Percentiles rank a stretch among this genome's conserved stretches.
Conservation (phyloP, 1,140 invertebrate genomes). For the Brachystomella parvula region DNA sequence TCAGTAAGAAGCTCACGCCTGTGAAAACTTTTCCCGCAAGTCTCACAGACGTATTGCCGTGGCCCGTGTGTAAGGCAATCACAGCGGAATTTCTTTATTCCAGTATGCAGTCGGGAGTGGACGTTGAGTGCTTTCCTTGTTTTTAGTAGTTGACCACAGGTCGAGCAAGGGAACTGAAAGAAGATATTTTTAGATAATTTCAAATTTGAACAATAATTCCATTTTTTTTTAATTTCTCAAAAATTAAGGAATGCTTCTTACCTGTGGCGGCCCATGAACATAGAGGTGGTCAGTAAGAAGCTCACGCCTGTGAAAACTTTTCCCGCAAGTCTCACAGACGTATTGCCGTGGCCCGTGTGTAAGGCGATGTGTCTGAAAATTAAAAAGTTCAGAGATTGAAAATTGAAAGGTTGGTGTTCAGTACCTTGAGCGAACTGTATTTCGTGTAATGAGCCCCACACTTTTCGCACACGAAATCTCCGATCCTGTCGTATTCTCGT, state of each 20-base stretch:
- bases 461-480: slow-evolving; percentile 37
- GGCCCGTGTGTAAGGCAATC: slow-evolving; percentile 41
- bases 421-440: slow-evolving; percentile 30
- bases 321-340: slow-evolving; percentile 46
- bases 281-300: slow-evolving; percentile 45
- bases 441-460: slow-evolving; percentile 41
- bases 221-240: no score
- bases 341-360: slow-evolving; percentile 43
- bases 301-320: slow-evolving; percentile 47
- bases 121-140: background rate
- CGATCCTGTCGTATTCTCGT: background rate
- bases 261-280: slow-evolving; percentile 44
- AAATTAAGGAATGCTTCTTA: no score
- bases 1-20: slow-evolving; percentile 45
- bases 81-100: slow-evolving; percentile 46
- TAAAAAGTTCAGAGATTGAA: no score
- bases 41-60: slow-evolving; percentile 44
- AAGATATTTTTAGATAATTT: background rate
- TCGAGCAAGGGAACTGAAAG: background rate
- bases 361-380: slow-evolving; percentile 41
- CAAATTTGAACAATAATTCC: background rate
- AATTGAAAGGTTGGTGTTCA: no score
- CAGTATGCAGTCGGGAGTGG: no score
- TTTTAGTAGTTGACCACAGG: background rate
- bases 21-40: slow-evolving; percentile 48